Evolutionary conservation across 2,797 vertebrate species (phyloP), one percentile per base, ranked within the genome.

Genomic region (Chlorospingus semifuscus): DNA sequence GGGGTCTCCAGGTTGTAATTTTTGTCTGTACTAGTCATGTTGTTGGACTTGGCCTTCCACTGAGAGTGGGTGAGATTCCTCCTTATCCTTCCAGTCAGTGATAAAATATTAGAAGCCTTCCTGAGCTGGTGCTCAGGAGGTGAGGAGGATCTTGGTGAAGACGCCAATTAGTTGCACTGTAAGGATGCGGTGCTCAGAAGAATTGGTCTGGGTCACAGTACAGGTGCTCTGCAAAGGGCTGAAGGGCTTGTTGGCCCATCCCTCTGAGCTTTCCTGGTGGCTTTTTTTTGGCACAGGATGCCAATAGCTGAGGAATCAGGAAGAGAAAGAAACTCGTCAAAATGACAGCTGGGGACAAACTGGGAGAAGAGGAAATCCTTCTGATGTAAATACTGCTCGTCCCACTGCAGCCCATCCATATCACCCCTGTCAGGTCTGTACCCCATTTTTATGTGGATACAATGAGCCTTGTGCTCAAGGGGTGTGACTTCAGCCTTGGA

Each of bases 301-400:
- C 55, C 41, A 56, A 11, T 27, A 94, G 53, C 30, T 75, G 72
- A 91, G 80, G 84, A 94, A 94, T 42, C 65, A 93, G 91, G 72
- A 89, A 94, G 65, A 94, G 61, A 83, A 77, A 77, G 26, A 56
- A 80, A n/a, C 6, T 68, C 20, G 11, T 34, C 20, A 47, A n/a
- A 74, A 68, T 24, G 46, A 55, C 26, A 57, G 60, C 65, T 44
- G 57, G 66, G 41, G 34, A 52, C 37, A 71, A 87, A 46, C 41
- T 56, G 68, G 41, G 52, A 26, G 74, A 83, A 75, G 18, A 80
- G 27, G 21, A 57, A 83, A 75, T 55, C 27, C 12, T 91, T 11
- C 49, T 36, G 61, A 19, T 4, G 7, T 57, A 41, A 83, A 71
- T 60, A 39, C 15, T 17, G 34, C 15, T 34, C 0, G 1, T 76